phyloP scores from a whole-genome alignment of 37 sponge, comb jelly and placozoan species.

The Bolinopsis microptera region DNA sequence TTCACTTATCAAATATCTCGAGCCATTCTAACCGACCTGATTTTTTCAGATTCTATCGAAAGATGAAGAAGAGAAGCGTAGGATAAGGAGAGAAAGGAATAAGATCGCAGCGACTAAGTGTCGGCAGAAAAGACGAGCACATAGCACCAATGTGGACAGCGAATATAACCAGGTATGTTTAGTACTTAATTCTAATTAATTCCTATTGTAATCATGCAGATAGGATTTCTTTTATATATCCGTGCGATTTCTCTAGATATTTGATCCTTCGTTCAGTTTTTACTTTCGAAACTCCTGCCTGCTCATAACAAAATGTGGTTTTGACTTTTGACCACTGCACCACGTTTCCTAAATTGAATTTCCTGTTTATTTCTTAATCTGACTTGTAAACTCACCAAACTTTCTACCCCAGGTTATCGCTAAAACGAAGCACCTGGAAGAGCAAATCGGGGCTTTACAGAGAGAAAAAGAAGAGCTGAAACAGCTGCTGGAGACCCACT shows the following conservation, averaged over 20 bases:
- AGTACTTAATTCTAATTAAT: too few species aligned
- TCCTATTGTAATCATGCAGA: too few species aligned
- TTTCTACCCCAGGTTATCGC: background rate
- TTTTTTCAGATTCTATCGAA: background rate
- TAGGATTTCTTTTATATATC: too few species aligned
- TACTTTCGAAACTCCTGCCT: too few species aligned
- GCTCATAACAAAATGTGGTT: too few species aligned
- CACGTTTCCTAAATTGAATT: too few species aligned
- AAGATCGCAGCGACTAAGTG: conserved; percentile 38
- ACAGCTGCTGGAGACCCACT: conserved; percentile 45
- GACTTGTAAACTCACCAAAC: background rate
- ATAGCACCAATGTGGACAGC: background rate
- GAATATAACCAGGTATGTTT: conserved; percentile 25
- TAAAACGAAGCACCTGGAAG: background rate
- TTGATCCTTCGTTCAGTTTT: too few species aligned
- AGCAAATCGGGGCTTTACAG: background rate
- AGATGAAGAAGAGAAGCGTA: conserved; percentile 32
- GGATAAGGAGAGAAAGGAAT: conserved; percentile 5
- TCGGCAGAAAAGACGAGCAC: background rate
- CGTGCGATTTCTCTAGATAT: too few species aligned
- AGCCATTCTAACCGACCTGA: too few species aligned
- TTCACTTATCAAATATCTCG: background rate
- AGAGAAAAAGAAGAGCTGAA: conserved; percentile 31
- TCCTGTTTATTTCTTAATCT: background rate
- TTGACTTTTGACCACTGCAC: too few species aligned